Base-by-base conservation (phyloP, 2,113 vertebrate genomes). In the Scytalopus superciliaris region DNA sequence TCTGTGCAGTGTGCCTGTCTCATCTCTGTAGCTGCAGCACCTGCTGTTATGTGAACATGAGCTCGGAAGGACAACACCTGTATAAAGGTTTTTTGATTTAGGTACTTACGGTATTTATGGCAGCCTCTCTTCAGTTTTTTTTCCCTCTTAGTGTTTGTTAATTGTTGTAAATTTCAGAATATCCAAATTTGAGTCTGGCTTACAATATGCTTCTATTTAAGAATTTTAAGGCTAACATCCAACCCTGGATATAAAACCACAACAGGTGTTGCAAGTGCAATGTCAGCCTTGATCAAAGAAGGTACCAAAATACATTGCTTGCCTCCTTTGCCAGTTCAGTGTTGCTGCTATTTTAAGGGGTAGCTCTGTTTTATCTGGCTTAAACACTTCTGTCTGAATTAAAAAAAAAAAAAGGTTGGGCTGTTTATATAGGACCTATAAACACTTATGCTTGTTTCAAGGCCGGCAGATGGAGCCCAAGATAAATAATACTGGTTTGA, bases 281-380 rank as follows among this genome's bases (percentile, higher is more conserved):
- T 28, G 35, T 60, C 72, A 62, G 17, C 45, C 73, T 90, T 86
- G 28, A 25, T 77, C 2, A 10, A 45, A 90, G 76, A 59, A 84
- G 21, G 8, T 42, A 63, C 84, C 31, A 33, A 66, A 81, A 63
- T 49, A 22, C 14, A 7, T 50, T 45, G 30, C 28, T 55, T 66
- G 35, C 14, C 14, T 90, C 30, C 15, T 70, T 89, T 69, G 35
- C 35, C 23, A 27, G 1, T 50, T 21, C 60, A 88, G 9, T 70
- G 23, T 84, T 30, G 2, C n/a, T 86, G 42, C 59, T 84, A 0
- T 87, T 86, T 80, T 50, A 57, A 57, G 68, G 63, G 12, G 6
- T 64, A 39, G 19, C 24, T 87, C 33, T 78, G 24, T 42, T 87
- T 96, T 68, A 91, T 13, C 63, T 95, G 49, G 10, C 47, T 83